Base-by-base conservation (phyloP, 53 echinoderm and acorn worm species). In the Luidia sarsii region DNA sequence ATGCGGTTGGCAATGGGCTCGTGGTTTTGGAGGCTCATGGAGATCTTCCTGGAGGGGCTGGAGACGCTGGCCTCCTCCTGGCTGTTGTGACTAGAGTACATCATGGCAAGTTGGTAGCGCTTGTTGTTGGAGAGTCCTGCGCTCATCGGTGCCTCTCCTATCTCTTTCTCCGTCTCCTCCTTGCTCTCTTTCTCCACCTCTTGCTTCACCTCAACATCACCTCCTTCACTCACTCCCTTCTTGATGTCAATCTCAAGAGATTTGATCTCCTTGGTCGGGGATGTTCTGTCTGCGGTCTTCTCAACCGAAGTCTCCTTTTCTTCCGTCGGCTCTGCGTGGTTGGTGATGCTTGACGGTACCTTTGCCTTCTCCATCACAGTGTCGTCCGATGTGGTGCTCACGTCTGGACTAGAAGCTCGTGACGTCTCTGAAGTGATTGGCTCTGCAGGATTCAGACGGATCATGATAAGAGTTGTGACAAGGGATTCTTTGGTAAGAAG, bases 1-100 rank as follows among this genome's bases (percentile, higher is more conserved):
- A 85, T 89, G 54, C 92, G 73, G 53, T 79, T 59, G 10, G 80
- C 46, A 53, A 92, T 53, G 13, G 89, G 55, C 39, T 86, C 86
- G 22, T 86, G 65, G 39, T 79, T 80, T 57, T 83, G 75, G 19
- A 89, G 80, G 36, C 71, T 80, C 3, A 77, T 53, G 38, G 89
- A 92, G 34, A 89, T 43, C 57, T 89, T 92, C 19, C 89, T 70
- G 1, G 70, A 55, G 27, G 68, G 82, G 33, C 25, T 71, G 13
- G 33, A 69, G 27, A 48, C 27, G 13, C 45, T 53, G 0, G 68
- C 28, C 35, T 75, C 74, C 0, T 86, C 74, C 13, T 63, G 68
- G 43, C 45, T 60, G 37, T 38, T 67, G 27, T 65, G 79, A 56
- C 75, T 80, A 20, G 79, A 34, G 39, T 65, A 66, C 71, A 70